phyloP scores from a whole-genome alignment of 23 tunicate species.

The Phallusia fumigata region DNA sequence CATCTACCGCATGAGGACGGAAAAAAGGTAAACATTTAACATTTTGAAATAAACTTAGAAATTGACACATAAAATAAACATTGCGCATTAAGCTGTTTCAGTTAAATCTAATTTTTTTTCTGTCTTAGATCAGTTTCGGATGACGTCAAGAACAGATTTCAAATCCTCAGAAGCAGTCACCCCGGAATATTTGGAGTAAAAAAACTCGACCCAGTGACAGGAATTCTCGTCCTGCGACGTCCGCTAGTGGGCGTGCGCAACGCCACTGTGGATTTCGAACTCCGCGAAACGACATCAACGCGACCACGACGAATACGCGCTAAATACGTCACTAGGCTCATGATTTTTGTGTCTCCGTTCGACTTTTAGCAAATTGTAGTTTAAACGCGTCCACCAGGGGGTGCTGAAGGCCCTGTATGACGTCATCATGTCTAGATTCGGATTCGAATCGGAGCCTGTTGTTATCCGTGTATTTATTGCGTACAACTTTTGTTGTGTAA shows the following conservation, averaged over 20 bases:
- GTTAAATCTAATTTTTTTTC: too few relatives aligned
- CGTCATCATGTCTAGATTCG: too few relatives aligned
- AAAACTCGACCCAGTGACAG: conserved; percentile 19
- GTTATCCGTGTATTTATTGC: too few relatives aligned
- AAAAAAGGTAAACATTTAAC: conserved; percentile 11
- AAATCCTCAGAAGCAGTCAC: conserved; percentile 3
- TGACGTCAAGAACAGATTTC: neutral
- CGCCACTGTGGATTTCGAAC: conserved; percentile 36
- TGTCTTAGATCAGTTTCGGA: too few relatives aligned
- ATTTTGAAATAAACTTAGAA: neutral
- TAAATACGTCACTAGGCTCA: conserved; percentile 16
- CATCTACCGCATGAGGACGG: conserved; percentile 24
- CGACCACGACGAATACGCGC: neutral
- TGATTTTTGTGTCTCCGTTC: conserved; percentile 34
- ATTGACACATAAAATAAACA: too few relatives aligned
- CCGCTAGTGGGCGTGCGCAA: conserved; percentile 13
- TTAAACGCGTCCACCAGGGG: neutral
- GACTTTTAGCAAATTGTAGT: neutral
- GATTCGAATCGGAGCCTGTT: too few relatives aligned
- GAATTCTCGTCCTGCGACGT: conserved; percentile 19
- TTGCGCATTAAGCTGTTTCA: too few relatives aligned
- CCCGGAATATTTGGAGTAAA: conserved; percentile 11
- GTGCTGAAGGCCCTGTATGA: too few relatives aligned
- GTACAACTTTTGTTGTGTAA: too few relatives aligned
- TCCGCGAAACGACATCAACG: conserved; percentile 21